phyloP scores from a whole-genome alignment of 1,140 invertebrate genomes.

The Hyles vespertilio region DNA sequence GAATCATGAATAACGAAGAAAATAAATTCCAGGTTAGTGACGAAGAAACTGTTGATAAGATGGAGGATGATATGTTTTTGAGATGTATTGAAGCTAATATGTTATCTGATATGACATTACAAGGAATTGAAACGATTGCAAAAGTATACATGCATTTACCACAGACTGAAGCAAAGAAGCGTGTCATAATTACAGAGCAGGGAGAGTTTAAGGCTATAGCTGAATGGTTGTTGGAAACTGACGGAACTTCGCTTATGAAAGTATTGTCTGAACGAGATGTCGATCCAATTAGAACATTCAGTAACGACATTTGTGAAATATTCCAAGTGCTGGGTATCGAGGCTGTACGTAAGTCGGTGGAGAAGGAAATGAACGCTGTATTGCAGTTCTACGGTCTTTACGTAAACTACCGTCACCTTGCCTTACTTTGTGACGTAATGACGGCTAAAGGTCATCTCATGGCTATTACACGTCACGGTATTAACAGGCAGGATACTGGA shows the following conservation, averaged over 20 bases:
- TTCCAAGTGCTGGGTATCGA: constrained; percentile 99
- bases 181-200: constrained; percentile 97
- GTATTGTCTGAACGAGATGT: constrained; percentile 98
- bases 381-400: constrained; percentile 99
- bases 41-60: constrained; percentile 98
- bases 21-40: constrained; percentile 90
- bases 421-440: constrained; percentile 99
- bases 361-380: constrained; percentile 99
- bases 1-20: constrained; percentile 98
- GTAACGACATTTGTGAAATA: constrained; percentile 99
- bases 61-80: constrained; percentile 99
- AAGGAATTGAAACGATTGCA: constrained; percentile 93
- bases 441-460: constrained; percentile 99
- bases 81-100: constrained; percentile 99
- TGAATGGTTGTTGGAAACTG: constrained; percentile 99
- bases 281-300: constrained; percentile 96
- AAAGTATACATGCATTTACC: constrained; percentile 99
- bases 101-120: constrained; percentile 98
- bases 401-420: constrained; percentile 99
- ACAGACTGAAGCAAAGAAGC: constrained; percentile 98
- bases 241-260: constrained; percentile 98
- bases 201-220: constrained; percentile 99
- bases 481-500: constrained; percentile 99
- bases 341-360: constrained; percentile 98
- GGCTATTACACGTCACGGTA: constrained; percentile 99